Conservation (phyloP, 1,140 invertebrate species). For the Phocides pigmalion region DNA sequence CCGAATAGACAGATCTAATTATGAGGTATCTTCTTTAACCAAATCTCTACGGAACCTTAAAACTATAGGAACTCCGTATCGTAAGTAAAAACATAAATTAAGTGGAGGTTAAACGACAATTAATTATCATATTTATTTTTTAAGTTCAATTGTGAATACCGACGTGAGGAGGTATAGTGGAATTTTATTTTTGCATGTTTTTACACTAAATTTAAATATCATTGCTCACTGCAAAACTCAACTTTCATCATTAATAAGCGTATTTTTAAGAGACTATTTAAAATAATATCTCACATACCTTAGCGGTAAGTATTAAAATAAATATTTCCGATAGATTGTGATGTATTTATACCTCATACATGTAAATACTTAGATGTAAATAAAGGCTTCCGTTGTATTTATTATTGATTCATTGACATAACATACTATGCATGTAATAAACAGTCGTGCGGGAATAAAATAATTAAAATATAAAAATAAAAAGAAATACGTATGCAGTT, state of each 20-base stretch:
- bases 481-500: neutral
- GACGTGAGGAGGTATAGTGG: conserved; percentile 2
- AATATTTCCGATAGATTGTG: neutral
- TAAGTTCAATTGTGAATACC: neutral
- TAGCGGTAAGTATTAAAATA: too few relatives aligned
- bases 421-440: neutral
- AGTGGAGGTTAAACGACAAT: conserved; percentile 3
- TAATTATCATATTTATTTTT: conserved; percentile 18
- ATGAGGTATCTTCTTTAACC: too few relatives aligned
- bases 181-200: neutral
- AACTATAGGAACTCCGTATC: neutral
- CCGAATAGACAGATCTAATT: too few relatives aligned
- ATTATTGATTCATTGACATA: neutral
- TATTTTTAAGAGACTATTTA: too few relatives aligned
- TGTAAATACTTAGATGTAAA: neutral
- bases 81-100: conserved; percentile 9
- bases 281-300: too few relatives aligned
- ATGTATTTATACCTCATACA: too few relatives aligned
- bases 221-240: too few relatives aligned
- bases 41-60: too few relatives aligned
- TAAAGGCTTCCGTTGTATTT: neutral
- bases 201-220: too few relatives aligned
- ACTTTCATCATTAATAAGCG: too few relatives aligned
- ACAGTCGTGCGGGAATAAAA: neutral
- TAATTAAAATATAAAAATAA: neutral